These are phyloP conservation scores for Mesocricetus auratus DNA, from an alignment of 2,113 vertebrate genomes.

Conservation along the genomic window DNA sequence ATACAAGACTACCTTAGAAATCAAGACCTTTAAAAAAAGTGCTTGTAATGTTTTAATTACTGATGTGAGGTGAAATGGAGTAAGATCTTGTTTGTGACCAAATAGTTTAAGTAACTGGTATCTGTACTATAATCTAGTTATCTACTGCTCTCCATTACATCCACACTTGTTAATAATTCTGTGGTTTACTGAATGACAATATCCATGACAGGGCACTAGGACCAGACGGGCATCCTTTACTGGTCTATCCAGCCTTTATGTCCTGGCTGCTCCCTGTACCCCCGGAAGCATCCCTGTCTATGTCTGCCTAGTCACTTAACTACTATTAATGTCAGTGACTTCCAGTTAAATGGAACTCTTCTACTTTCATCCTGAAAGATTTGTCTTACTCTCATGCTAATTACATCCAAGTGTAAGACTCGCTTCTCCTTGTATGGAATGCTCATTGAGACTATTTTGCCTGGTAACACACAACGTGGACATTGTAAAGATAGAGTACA, in stretches of 20 bases:
- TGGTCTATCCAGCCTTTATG: not conserved
- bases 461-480: not conserved
- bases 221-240: accelerated
- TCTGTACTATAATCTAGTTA: not conserved
- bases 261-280: too few species aligned
- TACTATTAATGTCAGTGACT: accelerated
- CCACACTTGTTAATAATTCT: not conserved
- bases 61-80: not conserved
- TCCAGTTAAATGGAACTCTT: not conserved
- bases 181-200: not conserved
- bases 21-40: not conserved
- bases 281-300: too few species aligned
- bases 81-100: not conserved
- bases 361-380: not conserved
- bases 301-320: not conserved
- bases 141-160: not conserved
- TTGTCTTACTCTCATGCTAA: not conserved
- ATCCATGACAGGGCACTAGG: not conserved
- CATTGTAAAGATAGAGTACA: not conserved
- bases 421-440: not conserved
- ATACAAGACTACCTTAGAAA: conserved; percentile 30
- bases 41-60: not conserved
- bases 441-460: not conserved
- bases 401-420: not conserved
- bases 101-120: not conserved